Percentiles rank a stretch among this genome's conserved stretches.
Conservation (phyloP, 2,113 vertebrate species). For the Sceloporus undulatus region DNA sequence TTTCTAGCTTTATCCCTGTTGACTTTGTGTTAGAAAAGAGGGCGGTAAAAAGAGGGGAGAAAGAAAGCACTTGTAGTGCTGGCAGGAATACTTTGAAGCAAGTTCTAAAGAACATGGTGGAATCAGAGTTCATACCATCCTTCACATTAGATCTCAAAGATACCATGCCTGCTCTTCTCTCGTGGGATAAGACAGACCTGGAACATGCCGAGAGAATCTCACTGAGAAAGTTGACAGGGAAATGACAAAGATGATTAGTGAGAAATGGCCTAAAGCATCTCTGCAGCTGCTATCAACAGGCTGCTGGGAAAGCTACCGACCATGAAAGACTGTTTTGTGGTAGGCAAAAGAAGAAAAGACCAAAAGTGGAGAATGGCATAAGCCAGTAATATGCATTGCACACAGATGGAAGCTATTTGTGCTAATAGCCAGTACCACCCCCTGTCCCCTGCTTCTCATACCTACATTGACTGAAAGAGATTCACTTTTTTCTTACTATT, state of each 20-base stretch:
- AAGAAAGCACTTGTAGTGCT: background rate
- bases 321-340: conserved; percentile 34
- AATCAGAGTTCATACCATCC: conserved; percentile 20
- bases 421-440: background rate
- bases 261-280: conserved; percentile 29
- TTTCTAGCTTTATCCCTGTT: conserved; percentile 26
- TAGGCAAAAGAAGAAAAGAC: conserved; percentile 19
- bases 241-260: conserved; percentile 36
- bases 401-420: background rate
- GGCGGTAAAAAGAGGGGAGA: background rate
- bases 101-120: conserved; percentile 4
- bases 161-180: conserved; percentile 7
- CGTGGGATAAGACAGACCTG: conserved; percentile 20
- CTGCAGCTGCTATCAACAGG: conserved; percentile 28
- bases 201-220: conserved; percentile 29
- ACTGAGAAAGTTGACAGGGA: conserved; percentile 23
- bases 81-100: conserved; percentile 34
- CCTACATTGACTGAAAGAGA: conserved; percentile 10
- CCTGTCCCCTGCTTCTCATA: background rate
- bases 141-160: conserved; percentile 26
- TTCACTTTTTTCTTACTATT: conserved; percentile 13
- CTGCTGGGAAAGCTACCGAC: conserved; percentile 18
- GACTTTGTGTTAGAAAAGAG: conserved; percentile 28
- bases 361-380: background rate
- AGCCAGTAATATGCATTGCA: conserved; percentile 9